Evolutionary conservation across 2,113 vertebrate genomes (phyloP).

Genomic region (Notechis scutatus): DNA sequence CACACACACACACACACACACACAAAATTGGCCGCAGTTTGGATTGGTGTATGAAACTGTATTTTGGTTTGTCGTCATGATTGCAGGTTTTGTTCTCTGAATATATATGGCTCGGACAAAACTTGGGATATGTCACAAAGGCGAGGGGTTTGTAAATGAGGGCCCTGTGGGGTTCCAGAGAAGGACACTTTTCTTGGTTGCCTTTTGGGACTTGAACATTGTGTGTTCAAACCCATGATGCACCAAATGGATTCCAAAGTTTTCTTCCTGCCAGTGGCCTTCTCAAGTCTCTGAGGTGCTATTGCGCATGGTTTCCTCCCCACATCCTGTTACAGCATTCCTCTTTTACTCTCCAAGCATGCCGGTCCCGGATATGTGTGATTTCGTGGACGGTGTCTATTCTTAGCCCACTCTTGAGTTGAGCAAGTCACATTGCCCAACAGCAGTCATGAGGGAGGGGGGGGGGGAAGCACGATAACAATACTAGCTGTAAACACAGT

Average conservation of each 20-base stretch:
- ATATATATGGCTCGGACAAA: neutral
- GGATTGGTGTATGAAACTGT: neutral
- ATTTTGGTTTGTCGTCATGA: neutral
- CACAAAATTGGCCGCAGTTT: neutral
- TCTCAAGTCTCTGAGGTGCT: slow-evolving; percentile 32
- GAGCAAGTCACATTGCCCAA: slow-evolving; percentile 41
- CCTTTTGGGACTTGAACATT: neutral
- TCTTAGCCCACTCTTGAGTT: slow-evolving; percentile 55
- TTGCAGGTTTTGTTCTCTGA: neutral
- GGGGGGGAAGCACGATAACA: slow-evolving; percentile 38
- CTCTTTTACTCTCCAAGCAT: slow-evolving; percentile 37
- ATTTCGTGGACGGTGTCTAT: slow-evolving; percentile 59
- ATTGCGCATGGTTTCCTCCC: slow-evolving; percentile 58
- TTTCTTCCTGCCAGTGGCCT: neutral
- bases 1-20: too few relatives aligned
- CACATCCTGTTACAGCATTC: slow-evolving; percentile 55
- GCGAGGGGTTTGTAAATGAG: neutral
- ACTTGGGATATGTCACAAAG: neutral
- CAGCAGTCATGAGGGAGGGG: slow-evolving; percentile 46
- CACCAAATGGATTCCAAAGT: accelerated
- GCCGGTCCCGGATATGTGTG: slow-evolving; percentile 57
- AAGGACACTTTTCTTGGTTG: neutral
- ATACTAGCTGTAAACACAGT: slow-evolving; percentile 31
- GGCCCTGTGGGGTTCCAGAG: neutral
- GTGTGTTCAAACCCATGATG: neutral